Percentiles rank a stretch among this genome's conserved stretches.
These are phyloP conservation scores for Therioaphis trifolii DNA, from an alignment of 2,888 invertebrate genomes.

Conservation along the genomic window DNA sequence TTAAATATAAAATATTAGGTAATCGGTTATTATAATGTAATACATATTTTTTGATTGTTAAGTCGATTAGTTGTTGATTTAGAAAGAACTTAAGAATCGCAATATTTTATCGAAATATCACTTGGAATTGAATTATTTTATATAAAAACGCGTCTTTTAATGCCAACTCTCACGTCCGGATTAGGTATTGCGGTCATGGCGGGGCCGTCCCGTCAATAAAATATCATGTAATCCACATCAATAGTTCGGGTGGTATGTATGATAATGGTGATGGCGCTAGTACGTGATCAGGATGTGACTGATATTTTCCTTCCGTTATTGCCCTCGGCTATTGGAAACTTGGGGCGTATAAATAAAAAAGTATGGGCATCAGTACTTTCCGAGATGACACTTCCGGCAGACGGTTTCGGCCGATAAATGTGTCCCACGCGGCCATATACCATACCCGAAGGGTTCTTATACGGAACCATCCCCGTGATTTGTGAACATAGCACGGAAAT, in stretches of 20 bases:
- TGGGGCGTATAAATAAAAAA: conserved; percentile 48
- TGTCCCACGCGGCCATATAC: conserved; percentile 53
- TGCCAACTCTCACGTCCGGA: conserved; percentile 25
- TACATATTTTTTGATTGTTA: no score
- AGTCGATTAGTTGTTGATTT: no score
- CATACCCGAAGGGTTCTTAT: conserved; percentile 10
- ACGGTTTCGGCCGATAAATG: conserved; percentile 51
- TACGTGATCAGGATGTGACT: conserved; percentile 49
- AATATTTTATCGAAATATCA: background rate
- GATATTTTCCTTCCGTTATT: conserved; percentile 40
- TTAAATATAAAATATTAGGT: no score
- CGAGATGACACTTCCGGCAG: conserved; percentile 57
- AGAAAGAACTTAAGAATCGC: background rate
- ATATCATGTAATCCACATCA: conserved; percentile 54
- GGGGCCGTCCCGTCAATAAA: conserved; percentile 45
- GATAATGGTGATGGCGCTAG: conserved; percentile 50
- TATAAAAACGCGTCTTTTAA: conserved; percentile 30
- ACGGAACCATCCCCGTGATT: conserved; percentile 42
- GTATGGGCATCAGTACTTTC: conserved; percentile 30
- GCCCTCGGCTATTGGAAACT: conserved; percentile 19
- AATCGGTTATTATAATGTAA: no score
- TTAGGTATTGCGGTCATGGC: conserved; percentile 41
- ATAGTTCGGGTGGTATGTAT: background rate
- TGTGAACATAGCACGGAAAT: conserved; percentile 51
- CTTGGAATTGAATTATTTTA: conserved; percentile 15